These are phyloP conservation scores for Passer domesticus DNA, from an alignment of 2,113 vertebrate species.

Conservation along the genomic window DNA sequence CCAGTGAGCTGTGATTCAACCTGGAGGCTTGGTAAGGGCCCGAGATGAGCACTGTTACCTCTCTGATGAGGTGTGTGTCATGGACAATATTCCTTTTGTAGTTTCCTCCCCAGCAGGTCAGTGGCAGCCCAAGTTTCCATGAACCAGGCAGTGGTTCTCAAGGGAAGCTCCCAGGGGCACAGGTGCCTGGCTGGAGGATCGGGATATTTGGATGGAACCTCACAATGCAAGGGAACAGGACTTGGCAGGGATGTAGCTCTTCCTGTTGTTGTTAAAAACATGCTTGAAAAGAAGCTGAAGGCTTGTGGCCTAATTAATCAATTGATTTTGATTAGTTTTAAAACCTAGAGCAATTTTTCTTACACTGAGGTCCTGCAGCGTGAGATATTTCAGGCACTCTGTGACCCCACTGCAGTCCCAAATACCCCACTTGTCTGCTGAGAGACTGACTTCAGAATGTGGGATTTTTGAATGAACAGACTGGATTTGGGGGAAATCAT, in stretches of 20 bases:
- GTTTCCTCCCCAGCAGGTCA: neutral
- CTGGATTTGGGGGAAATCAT: neutral
- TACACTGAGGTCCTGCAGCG: neutral
- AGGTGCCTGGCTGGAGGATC: rapidly evolving
- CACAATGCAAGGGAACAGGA: neutral
- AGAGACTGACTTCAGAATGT: neutral
- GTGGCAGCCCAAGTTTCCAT: neutral
- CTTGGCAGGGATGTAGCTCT: neutral
- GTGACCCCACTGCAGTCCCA: neutral
- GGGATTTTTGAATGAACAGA: neutral
- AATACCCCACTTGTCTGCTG: neutral
- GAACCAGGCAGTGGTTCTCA: rapidly evolving
- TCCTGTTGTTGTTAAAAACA: neutral
- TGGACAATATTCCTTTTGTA: neutral
- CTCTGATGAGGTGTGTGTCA: neutral
- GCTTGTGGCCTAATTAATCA: neutral
- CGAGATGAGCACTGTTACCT: rapidly evolving
- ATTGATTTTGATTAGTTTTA: neutral
- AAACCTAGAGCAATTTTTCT: neutral
- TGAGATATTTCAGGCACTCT: neutral
- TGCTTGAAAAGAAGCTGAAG: neutral
- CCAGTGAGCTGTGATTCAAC: neutral
- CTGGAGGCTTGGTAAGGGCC: neutral
- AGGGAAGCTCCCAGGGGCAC: neutral
- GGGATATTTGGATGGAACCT: neutral